Percentiles rank a stretch among this genome's conserved stretches.
phyloP scores from a whole-genome alignment of 2,113 vertebrate genomes.

The Vidua macroura region DNA sequence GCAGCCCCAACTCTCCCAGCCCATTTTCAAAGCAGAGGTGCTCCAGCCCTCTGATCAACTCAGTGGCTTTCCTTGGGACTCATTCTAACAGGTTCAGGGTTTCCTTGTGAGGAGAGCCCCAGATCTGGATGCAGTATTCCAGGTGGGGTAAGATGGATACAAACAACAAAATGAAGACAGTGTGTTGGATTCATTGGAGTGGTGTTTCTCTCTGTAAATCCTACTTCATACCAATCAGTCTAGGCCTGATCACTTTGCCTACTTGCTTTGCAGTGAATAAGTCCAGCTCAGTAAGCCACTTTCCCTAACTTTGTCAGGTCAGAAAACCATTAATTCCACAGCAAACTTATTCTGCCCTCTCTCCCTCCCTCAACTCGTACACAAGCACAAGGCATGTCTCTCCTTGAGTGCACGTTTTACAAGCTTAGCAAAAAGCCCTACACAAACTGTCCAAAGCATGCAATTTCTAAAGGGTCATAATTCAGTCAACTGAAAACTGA shows the following conservation, averaged over 20 bases:
- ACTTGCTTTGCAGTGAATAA: not conserved
- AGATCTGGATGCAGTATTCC: not conserved
- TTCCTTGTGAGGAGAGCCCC: not conserved
- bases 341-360: not conserved
- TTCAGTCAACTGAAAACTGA: constrained; percentile 41
- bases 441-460: not conserved
- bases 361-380: not conserved
- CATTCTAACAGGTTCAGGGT: not conserved
- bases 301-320: not conserved
- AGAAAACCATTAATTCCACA: constrained; percentile 1
- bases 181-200: not conserved
- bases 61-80: not conserved
- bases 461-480: constrained; percentile 19
- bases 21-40: not conserved
- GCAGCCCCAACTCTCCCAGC: not conserved
- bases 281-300: not conserved
- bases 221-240: not conserved
- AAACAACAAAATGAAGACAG: not conserved
- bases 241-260: not conserved
- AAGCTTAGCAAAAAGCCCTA: constrained; percentile 19
- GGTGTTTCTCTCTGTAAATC: not conserved
- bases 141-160: not conserved
- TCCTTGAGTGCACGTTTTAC: not conserved
- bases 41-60: not conserved
- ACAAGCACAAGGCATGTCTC: not conserved